Percentiles rank a stretch among this genome's conserved stretches.
Conservation (phyloP, 2,113 vertebrate genomes). For the Cyphomyrus plagiostoma region DNA sequence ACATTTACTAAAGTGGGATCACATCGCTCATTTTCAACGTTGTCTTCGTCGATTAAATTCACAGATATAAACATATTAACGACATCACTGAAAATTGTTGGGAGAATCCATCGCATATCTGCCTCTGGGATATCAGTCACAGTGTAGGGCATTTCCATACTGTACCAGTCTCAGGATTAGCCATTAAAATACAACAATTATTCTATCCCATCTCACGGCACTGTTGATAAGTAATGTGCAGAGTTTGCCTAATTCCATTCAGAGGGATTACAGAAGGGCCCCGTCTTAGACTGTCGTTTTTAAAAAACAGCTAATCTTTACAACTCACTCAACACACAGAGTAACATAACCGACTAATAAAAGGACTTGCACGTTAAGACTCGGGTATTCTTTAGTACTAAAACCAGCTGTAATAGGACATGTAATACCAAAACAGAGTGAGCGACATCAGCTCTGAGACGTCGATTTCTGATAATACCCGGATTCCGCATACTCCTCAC, state of each 20-base stretch:
- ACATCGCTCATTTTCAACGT: not conserved
- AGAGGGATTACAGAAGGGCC: not conserved
- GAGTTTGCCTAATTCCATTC: not conserved
- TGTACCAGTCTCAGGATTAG: not conserved
- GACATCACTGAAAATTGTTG: not conserved
- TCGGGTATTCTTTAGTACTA: not conserved
- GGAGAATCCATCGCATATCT: not conserved
- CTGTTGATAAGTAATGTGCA: not conserved
- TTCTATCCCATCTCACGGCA: not conserved
- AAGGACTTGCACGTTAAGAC: not conserved
- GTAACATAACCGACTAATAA: not conserved
- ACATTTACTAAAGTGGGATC: not conserved
- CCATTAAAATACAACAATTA: not conserved
- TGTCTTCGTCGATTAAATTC: not conserved
- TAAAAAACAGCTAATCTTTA: not conserved
- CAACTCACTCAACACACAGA: not conserved
- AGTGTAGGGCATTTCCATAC: not conserved
- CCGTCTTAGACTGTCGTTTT: not conserved
- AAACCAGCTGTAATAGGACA: not conserved
- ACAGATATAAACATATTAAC: not conserved
- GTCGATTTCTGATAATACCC: not conserved
- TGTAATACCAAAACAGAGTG: no score
- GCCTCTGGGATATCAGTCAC: not conserved
- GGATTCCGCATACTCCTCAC: not conserved
- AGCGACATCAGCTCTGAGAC: not conserved